A percentile compares a stretch with the other conserved stretches of the same genome.
Conservation (phyloP, 2,888 invertebrate species). For the Conchocele bisecta region DNA sequence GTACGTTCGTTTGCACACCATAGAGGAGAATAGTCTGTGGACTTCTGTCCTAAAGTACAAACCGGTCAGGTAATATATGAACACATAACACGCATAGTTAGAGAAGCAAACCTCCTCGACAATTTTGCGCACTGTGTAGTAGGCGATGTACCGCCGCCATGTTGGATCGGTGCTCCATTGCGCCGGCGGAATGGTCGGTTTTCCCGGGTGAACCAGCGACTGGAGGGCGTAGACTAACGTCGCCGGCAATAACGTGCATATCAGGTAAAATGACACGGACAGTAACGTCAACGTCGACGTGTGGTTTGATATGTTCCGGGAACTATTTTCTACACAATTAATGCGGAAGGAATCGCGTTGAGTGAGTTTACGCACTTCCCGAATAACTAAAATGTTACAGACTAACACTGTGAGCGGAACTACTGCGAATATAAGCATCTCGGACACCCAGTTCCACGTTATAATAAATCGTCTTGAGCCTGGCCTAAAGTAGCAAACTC, state of each 20-base stretch:
- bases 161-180: conserved; percentile 67
- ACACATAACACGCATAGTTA: conserved; percentile 81
- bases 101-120: conserved; percentile 79
- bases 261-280: conserved; percentile 82
- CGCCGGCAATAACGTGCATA: conserved; percentile 81
- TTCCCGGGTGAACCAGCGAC: conserved; percentile 68
- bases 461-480: conserved; percentile 65
- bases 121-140: conserved; percentile 71
- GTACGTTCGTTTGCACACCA: conserved; percentile 10
- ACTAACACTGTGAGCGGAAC: conserved; percentile 78
- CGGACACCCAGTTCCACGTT: conserved; percentile 79
- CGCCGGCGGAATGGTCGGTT: conserved; percentile 58
- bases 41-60: conserved; percentile 78
- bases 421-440: conserved; percentile 76
- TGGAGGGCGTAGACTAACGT: conserved; percentile 79
- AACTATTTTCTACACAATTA: conserved; percentile 46
- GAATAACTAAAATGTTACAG: conserved; percentile 80
- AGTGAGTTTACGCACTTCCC: conserved; percentile 77
- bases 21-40: conserved; percentile 60
- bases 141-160: conserved; percentile 78
- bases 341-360: conserved; percentile 66
- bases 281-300: conserved; percentile 81
- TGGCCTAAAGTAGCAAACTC: conserved; percentile 67
- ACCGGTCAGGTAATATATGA: conserved; percentile 81
- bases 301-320: conserved; percentile 49